Evolutionary conservation across 2,888 invertebrate species (phyloP), one percentile per base, ranked within the genome.

Genomic region (Epinotia bilunana): DNA sequence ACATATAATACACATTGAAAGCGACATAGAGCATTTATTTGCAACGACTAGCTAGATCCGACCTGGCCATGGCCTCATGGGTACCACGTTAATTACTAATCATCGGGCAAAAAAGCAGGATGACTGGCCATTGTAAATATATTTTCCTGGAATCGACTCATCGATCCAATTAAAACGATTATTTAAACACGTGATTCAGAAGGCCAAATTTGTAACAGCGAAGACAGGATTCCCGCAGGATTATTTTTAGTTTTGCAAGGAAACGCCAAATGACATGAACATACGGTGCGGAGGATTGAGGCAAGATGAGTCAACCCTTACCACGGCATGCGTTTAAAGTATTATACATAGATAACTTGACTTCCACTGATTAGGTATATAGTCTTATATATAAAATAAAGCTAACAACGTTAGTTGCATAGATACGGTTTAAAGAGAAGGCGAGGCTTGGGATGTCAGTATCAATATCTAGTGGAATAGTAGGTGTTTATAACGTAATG

Each of bases 141-240:
- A 65, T 49, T 65, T 74, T 58, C 74, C 57, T 63, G 64, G 70
- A 74, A 71, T 20, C 16, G 49, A 60, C 49, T 70, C 53, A n/a
- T 28, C 43, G 16, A 53, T 20, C 46, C 58, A 69, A 69, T 69
- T 69, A 69, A 69, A 69, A 58, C 58, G 69, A 69, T 70, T 39
- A 43, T 63, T 73, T 69, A 46, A 74, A 62, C 62, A 55, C 9
- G 68, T 70, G 74, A 74, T 20, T 74, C 74, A 57, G 73, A 62
- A 57, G 57, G 20, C 39, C 57, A 58, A 58, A 73, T 74, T 64
- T 70, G 58, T 57, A 64, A 43, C n/a, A 58, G 3, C 57, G 16
- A 49, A 64, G 18, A 18, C 53, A 63, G 64, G 60, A 70, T 71
- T 68, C 58, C 20, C 33, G 57, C 20, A 64, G 49, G 60, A 33